phyloP scores from a whole-genome alignment of 1,140 invertebrate species.

The Ostrea edulis region DNA sequence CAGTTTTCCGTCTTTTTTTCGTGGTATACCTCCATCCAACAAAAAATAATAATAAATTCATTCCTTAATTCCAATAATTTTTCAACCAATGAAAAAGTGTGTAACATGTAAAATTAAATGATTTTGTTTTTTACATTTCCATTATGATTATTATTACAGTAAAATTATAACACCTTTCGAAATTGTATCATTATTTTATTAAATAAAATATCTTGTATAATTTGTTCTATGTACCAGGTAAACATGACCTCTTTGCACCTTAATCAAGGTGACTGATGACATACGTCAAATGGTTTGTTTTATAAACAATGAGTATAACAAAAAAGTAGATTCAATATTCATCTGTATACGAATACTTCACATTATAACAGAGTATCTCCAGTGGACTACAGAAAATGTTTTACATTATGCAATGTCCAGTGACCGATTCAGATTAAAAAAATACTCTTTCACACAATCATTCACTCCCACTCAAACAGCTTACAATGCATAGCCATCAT shows the following conservation, averaged over 20 bases:
- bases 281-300: slow-evolving; percentile 7
- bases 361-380: neutral
- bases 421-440: neutral
- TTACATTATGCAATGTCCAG: neutral
- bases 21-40: too few relatives aligned
- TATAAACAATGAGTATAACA: neutral
- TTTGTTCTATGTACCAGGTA: slow-evolving; percentile 6
- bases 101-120: too few relatives aligned
- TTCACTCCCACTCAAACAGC: neutral
- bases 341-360: neutral
- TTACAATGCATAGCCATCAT: neutral
- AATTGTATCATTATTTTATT: neutral
- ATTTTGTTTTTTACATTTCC: too few relatives aligned
- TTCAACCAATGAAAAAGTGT: too few relatives aligned
- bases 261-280: neutral
- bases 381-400: neutral
- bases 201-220: slow-evolving; percentile 19
- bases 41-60: too few relatives aligned
- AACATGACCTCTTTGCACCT: neutral
- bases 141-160: too few relatives aligned
- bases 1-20: too few relatives aligned
- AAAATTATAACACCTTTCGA: too few relatives aligned
- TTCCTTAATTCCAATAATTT: too few relatives aligned
- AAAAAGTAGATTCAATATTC: neutral
- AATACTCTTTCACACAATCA: neutral